These are phyloP conservation scores for Crenichthys baileyi DNA, from an alignment of 2,797 vertebrate genomes.

Conservation along the genomic window DNA sequence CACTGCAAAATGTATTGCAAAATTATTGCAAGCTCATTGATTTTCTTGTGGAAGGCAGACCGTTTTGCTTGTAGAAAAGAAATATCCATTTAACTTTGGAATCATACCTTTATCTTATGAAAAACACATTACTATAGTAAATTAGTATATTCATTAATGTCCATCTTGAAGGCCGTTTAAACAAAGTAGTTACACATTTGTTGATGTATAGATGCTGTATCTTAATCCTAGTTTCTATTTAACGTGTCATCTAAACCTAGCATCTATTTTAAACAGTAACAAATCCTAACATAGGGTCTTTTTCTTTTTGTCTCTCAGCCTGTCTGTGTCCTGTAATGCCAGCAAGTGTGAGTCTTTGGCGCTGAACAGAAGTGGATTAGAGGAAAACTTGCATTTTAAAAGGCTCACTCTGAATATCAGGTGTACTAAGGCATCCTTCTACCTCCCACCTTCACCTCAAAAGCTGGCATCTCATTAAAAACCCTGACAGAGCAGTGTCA, in stretches of 20 bases:
- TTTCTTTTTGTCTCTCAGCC: neutral
- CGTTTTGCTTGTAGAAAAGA: no score
- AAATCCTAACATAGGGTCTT: neutral
- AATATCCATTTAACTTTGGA: no score
- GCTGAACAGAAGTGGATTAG: constrained; percentile 22
- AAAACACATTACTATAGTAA: no score
- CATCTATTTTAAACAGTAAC: neutral
- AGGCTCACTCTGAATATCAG: constrained; percentile 42
- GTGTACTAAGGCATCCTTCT: constrained; percentile 59
- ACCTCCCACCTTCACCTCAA: constrained; percentile 64
- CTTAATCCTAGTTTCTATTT: neutral
- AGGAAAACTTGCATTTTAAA: constrained; percentile 24
- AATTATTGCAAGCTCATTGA: no score
- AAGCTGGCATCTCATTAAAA: constrained; percentile 77
- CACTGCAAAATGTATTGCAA: no score
- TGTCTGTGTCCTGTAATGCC: constrained; percentile 5
- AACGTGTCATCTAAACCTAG: neutral
- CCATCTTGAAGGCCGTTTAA: no score
- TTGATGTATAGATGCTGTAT: neutral
- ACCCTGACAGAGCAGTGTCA: constrained; percentile 71
- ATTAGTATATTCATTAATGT: no score
- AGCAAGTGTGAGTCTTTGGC: constrained; percentile 29
- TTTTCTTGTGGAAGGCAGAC: no score
- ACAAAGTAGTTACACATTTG: no score
- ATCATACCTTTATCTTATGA: no score